Evolutionary conservation across 2,113 vertebrate species (phyloP).

Genomic region (Megaceryle maxima): DNA sequence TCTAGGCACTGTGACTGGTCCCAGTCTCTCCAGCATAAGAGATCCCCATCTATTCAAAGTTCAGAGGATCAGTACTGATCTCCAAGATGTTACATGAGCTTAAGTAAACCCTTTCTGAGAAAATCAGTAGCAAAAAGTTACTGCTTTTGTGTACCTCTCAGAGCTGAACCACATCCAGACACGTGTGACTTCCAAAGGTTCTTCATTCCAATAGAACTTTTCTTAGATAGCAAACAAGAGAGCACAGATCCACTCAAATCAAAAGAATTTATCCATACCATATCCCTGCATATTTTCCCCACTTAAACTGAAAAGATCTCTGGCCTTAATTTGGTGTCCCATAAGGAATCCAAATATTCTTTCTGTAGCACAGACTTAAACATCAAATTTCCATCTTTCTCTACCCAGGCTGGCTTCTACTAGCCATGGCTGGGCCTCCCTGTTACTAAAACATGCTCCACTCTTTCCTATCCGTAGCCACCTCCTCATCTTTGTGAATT

Average conservation of each 20-base stretch:
- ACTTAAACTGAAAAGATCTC: background rate
- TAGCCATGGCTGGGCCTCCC: background rate
- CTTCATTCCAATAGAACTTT: background rate
- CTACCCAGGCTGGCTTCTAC: background rate
- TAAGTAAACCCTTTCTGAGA: background rate
- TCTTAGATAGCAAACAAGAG: background rate
- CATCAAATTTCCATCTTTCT: background rate
- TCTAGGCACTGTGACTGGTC: accelerated
- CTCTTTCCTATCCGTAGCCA: background rate
- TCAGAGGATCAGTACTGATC: background rate
- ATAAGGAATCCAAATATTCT: background rate
- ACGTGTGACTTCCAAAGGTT: accelerated
- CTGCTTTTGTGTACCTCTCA: background rate
- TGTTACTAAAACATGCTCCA: background rate
- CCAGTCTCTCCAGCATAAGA: background rate
- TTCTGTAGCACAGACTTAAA: background rate
- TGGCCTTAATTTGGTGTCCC: background rate
- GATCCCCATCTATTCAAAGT: background rate
- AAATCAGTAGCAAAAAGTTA: background rate
- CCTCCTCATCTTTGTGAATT: background rate
- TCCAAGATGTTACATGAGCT: background rate
- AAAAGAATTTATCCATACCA: background rate
- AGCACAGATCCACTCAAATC: background rate
- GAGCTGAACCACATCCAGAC: background rate
- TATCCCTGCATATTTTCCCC: background rate